Conservation (phyloP, 92 coral and sea anemone genomes). For the Chrysogorgia sp. region DNA sequence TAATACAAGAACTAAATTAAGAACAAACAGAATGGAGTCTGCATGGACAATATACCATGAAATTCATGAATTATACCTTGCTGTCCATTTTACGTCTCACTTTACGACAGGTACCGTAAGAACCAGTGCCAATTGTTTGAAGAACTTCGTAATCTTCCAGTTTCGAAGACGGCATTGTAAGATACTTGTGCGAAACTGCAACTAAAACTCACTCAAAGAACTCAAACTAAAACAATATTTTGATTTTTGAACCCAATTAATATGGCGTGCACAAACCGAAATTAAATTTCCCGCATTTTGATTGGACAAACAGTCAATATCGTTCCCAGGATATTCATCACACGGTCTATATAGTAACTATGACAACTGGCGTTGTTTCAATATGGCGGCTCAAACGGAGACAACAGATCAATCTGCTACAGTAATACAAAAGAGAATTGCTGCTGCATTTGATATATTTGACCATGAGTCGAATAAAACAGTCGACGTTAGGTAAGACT, state of each 20-base stretch:
- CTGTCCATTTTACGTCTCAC: constrained; percentile 85
- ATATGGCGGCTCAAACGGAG: constrained; percentile 90
- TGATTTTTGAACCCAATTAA: neutral
- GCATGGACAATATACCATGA: constrained; percentile 64
- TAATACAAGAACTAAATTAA: no score
- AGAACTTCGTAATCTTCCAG: constrained; percentile 83
- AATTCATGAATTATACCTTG: constrained; percentile 67
- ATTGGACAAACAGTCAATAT: constrained; percentile 6
- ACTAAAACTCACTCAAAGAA: neutral
- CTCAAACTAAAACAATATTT: neutral
- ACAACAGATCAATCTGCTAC: constrained; percentile 83
- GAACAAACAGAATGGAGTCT: no score
- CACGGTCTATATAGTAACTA: neutral
- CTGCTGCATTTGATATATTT: constrained; percentile 95
- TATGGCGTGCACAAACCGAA: constrained; percentile 42
- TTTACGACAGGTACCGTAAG: constrained; percentile 93
- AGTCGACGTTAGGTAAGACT: constrained; percentile 90
- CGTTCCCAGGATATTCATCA: constrained; percentile 7
- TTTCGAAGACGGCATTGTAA: constrained; percentile 80
- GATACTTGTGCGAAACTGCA: neutral
- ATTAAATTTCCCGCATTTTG: constrained; percentile 42
- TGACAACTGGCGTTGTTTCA: constrained; percentile 40
- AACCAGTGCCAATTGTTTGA: constrained; percentile 91
- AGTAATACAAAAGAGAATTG: constrained; percentile 81
- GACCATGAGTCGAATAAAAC: constrained; percentile 99